These are phyloP conservation scores for Tupiocoris notatus DNA, from an alignment of 2,888 invertebrate genomes.

Conservation along the genomic window DNA sequence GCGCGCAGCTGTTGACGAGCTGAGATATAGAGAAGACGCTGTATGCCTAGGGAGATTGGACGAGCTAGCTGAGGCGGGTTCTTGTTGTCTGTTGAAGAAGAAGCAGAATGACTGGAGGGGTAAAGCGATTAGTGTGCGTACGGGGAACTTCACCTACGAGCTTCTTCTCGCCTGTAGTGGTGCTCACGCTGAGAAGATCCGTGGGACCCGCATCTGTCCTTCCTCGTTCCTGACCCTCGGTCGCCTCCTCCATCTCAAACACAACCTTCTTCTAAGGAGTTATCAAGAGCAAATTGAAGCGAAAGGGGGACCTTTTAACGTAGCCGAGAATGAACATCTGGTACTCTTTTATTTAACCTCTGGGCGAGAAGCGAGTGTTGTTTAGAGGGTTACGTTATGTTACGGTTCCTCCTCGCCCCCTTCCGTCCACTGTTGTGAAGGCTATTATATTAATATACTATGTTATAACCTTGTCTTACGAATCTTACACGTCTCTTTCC, in stretches of 20 bases:
- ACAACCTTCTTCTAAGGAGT: neutral
- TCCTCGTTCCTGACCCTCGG: slow-evolving; percentile 37
- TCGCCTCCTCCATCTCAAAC: neutral
- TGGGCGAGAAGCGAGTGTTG: no score
- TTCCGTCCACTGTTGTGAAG: no score
- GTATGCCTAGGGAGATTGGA: no score
- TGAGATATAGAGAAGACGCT: neutral
- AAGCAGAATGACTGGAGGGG: neutral
- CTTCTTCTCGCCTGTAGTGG: neutral
- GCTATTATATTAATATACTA: no score
- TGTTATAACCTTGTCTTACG: no score
- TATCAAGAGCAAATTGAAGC: neutral
- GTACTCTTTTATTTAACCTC: neutral
- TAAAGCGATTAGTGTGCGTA: neutral
- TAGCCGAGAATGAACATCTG: neutral
- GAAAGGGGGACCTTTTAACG: neutral
- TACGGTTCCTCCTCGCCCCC: no score
- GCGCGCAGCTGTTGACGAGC: neutral
- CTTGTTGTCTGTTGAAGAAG: neutral
- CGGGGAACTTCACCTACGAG: neutral
- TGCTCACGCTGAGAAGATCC: slow-evolving; percentile 32
- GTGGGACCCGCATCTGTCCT: slow-evolving; percentile 41
- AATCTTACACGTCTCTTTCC: no score
- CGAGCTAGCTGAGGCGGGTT: neutral
- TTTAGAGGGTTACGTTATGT: neutral